Evolutionary conservation across 2,797 vertebrate species (phyloP).

Genomic region (Cheirogaleus major): DNA sequence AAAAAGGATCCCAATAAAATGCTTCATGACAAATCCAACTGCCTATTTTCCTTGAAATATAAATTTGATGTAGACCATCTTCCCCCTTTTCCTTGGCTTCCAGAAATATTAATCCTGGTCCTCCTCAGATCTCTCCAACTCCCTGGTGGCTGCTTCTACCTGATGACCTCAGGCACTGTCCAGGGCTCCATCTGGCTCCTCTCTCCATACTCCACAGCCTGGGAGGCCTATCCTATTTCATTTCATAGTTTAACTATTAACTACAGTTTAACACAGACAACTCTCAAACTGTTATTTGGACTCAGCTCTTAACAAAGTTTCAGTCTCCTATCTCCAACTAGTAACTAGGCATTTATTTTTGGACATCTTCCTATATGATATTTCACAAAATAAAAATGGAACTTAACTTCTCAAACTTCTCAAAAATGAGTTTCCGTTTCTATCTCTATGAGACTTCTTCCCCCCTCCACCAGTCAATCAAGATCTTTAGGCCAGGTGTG

Average conservation of each 20-base stretch:
- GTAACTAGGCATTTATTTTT: background rate
- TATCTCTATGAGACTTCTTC: background rate
- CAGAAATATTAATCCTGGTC: slow-evolving; percentile 50
- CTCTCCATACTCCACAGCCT: background rate
- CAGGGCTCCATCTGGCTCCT: slow-evolving; percentile 15
- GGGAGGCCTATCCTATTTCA: background rate
- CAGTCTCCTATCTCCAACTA: slow-evolving; percentile 16
- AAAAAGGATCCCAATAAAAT: slow-evolving; percentile 31
- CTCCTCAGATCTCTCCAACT: background rate
- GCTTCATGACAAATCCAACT: slow-evolving; percentile 33
- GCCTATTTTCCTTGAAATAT: slow-evolving; percentile 39
- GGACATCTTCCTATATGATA: background rate
- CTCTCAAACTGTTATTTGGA: background rate
- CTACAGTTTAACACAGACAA: background rate
- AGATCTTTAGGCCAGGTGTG: no score
- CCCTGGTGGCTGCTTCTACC: background rate
- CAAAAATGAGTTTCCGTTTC: background rate
- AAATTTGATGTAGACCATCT: slow-evolving; percentile 6
- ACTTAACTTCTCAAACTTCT: background rate
- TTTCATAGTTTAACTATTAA: slow-evolving; percentile 36
- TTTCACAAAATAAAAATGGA: background rate
- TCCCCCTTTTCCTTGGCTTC: slow-evolving; percentile 15
- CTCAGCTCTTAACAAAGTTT: background rate
- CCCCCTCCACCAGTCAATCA: background rate
- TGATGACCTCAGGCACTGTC: background rate